A percentile compares a stretch with the other conserved stretches of the same genome.
Conservation (phyloP, 1,140 invertebrate genomes). For the Pollicipes pollicipes region DNA sequence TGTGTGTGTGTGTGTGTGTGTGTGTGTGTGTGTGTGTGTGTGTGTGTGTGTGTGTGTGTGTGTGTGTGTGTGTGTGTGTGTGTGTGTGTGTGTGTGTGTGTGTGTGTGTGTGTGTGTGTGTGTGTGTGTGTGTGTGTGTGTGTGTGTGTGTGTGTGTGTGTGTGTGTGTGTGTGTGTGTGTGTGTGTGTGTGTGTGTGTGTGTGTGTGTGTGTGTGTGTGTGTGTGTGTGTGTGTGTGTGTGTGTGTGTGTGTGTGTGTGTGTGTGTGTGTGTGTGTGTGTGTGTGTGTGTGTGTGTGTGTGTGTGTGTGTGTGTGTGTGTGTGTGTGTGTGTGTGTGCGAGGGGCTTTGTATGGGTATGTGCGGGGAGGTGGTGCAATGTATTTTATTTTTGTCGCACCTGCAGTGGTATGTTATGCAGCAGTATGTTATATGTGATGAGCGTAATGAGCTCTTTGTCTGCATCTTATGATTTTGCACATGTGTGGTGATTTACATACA, state of each 20-base stretch:
- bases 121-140: constrained; percentile 5
- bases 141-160: constrained; percentile 4
- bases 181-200: constrained; percentile 7
- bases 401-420: no score
- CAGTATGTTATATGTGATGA: no score
- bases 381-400: no score
- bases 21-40: constrained; percentile 11
- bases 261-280: constrained; percentile 8
- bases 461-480: no score
- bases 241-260: constrained; percentile 7
- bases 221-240: constrained; percentile 4
- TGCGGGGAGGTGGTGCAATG: no score
- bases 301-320: constrained; percentile 10
- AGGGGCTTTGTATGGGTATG: not conserved
- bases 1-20: constrained; percentile 8
- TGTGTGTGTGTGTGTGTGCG: no score
- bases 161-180: constrained; percentile 7
- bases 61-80: constrained; percentile 12
- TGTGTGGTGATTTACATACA: no score
- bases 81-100: constrained; percentile 9
- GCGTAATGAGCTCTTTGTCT: no score
- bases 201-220: constrained; percentile 7
- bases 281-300: constrained; percentile 10
- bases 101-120: constrained; percentile 8
- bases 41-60: constrained; percentile 11